Evolutionary conservation across 2,113 vertebrate species (phyloP).

Genomic region (Solenodon paradoxus): DNA sequence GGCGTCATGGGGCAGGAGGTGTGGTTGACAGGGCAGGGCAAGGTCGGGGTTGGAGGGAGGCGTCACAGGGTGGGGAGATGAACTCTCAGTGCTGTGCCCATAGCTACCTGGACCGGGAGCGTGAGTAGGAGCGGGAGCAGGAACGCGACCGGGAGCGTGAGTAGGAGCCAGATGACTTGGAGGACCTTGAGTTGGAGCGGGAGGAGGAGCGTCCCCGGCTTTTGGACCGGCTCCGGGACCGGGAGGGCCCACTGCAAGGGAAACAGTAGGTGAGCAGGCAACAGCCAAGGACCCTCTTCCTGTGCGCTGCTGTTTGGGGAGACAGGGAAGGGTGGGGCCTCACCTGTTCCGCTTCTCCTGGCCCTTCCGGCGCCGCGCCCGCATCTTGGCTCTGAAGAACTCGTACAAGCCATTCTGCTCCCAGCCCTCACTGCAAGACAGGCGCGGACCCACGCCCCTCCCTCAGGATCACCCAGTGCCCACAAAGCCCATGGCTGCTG

Average conservation of each 20-base stretch:
- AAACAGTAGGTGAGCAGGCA: no score
- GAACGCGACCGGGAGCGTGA: constrained; percentile 91
- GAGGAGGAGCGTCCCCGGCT: constrained; percentile 95
- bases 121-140: constrained; percentile 90
- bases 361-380: constrained; percentile 94
- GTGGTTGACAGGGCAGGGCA: no score
- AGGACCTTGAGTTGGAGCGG: constrained; percentile 92
- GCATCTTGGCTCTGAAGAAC: constrained; percentile 98
- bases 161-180: constrained; percentile 92
- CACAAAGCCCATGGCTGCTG: no score
- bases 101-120: constrained; percentile 94
- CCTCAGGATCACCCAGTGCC: background rate
- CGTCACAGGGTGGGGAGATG: no score
- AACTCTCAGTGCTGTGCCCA: no score
- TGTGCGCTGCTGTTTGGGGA: no score
- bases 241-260: constrained; percentile 86
- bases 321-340: background rate
- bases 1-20: no score
- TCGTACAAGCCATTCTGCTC: constrained; percentile 98
- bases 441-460: fast-evolving
- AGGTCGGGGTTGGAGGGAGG: no score
- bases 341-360: constrained; percentile 96
- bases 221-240: constrained; percentile 92
- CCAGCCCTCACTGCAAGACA: constrained; percentile 93
- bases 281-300: no score